phyloP scores from a whole-genome alignment of 2,113 vertebrate genomes.

The Marcusenius ussheri region DNA sequence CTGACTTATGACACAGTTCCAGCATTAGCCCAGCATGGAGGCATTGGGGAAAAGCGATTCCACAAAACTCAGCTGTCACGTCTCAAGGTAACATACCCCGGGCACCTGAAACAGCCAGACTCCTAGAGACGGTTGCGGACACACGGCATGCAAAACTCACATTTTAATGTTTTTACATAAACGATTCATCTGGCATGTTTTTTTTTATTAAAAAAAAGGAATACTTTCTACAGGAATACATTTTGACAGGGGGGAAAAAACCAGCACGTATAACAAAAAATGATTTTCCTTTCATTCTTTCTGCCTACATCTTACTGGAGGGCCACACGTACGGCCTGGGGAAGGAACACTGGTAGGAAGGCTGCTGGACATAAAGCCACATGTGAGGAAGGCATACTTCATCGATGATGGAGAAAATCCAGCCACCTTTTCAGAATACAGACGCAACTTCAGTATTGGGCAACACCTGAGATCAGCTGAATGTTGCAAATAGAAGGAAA shows the following conservation, averaged over 20 bases:
- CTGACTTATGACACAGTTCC: not conserved
- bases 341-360: not conserved
- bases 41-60: not conserved
- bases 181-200: not conserved
- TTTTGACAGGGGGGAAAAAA: too few relatives aligned
- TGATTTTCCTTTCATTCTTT: not conserved
- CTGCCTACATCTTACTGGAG: not conserved
- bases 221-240: not conserved
- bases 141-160: not conserved
- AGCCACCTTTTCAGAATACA: not conserved
- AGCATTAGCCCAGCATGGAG: not conserved
- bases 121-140: not conserved
- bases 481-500: not conserved
- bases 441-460: not conserved
- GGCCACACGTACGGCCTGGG: not conserved
- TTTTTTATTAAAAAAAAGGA: not conserved
- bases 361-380: not conserved
- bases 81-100: not conserved
- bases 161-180: not conserved
- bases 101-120: not conserved
- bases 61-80: not conserved
- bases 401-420: not conserved
- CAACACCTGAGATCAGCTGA: not conserved
- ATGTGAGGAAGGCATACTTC: not conserved
- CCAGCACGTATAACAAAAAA: not conserved